A percentile compares a stretch with the other conserved stretches of the same genome.
Conservation (phyloP, 2,113 vertebrate genomes). For the Engystomops pustulosus region DNA sequence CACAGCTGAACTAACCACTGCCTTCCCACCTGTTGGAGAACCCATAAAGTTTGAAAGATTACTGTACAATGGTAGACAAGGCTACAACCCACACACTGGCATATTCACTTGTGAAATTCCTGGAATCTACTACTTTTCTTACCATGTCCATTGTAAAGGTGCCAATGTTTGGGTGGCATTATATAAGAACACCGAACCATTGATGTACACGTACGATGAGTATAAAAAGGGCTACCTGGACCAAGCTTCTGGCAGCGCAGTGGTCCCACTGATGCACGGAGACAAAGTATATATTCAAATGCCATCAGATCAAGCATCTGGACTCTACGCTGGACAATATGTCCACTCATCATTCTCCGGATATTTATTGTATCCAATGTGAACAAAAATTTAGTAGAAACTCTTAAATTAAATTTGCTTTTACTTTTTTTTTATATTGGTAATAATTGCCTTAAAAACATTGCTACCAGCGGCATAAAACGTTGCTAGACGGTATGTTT, state of each 20-base stretch:
- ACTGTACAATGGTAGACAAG: conserved; percentile 91
- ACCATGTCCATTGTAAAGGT: conserved; percentile 96
- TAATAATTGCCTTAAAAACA: conserved; percentile 56
- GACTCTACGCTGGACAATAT: conserved; percentile 95
- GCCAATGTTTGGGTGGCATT: conserved; percentile 94
- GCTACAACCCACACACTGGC: conserved; percentile 93
- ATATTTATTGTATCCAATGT: conserved; percentile 96
- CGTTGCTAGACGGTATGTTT: not conserved
- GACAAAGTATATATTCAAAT: conserved; percentile 92
- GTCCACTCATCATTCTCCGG: conserved; percentile 97
- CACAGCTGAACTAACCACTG: conserved; percentile 88
- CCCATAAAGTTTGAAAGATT: conserved; percentile 94
- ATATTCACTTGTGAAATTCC: conserved; percentile 93
- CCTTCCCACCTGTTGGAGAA: conserved; percentile 89
- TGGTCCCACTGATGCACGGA: conserved; percentile 84
- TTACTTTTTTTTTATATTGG: conserved; percentile 38
- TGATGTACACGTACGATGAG: conserved; percentile 98
- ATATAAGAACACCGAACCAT: conserved; percentile 92
- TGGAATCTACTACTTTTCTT: conserved; percentile 95
- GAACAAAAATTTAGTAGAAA: conserved; percentile 64
- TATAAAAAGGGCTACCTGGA: conserved; percentile 96
- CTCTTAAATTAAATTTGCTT: conserved; percentile 41
- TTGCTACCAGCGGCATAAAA: conserved; percentile 64
- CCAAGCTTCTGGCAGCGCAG: conserved; percentile 94
- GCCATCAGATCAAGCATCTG: conserved; percentile 94